phyloP scores from a whole-genome alignment of 2,797 vertebrate species.

The Natrix natrix region DNA sequence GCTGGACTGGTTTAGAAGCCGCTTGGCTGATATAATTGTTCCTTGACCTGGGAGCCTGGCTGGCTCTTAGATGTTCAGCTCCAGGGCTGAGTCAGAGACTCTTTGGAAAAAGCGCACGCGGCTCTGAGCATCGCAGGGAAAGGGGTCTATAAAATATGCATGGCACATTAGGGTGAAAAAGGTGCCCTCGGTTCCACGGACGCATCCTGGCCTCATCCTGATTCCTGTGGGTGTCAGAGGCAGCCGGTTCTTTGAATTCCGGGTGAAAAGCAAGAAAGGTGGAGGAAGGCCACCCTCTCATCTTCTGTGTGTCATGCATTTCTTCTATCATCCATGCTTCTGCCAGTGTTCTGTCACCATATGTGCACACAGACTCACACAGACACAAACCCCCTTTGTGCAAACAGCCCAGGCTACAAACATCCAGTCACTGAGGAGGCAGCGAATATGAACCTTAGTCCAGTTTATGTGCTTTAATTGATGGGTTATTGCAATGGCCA shows the following conservation, averaged over 20 bases:
- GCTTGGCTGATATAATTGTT: background rate
- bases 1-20: background rate
- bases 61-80: background rate
- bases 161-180: background rate
- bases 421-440: background rate
- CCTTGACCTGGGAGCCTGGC: background rate
- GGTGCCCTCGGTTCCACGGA: background rate
- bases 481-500: background rate
- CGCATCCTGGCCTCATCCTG: background rate
- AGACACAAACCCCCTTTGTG: background rate
- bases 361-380: background rate
- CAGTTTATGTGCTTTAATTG: background rate
- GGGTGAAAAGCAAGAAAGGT: background rate
- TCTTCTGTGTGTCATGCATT: background rate
- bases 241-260: background rate
- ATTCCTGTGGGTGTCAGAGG: background rate
- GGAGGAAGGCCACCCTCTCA: background rate
- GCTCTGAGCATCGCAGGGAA: background rate
- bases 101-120: fast-evolving
- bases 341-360: background rate
- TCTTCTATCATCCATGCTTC: background rate
- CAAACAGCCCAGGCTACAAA: background rate
- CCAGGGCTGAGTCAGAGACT: background rate
- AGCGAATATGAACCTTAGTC: background rate
- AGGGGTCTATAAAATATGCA: background rate